A percentile compares a stretch with the other conserved stretches of the same genome.
Evolutionary conservation across 2,888 invertebrate genomes (phyloP).

Genomic region (Polylopha cassiicola): DNA sequence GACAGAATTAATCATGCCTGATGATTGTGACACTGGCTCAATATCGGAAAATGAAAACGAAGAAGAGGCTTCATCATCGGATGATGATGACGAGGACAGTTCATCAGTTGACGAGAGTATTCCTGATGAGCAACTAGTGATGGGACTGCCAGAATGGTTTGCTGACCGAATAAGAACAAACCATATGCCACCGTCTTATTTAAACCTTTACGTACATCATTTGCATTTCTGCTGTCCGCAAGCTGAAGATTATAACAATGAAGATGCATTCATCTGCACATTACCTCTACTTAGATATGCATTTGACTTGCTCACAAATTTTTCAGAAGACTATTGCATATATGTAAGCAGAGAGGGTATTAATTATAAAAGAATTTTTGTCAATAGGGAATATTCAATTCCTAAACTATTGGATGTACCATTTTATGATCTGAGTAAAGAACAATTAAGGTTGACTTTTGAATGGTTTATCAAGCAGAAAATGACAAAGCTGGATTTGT

Average conservation of each 20-base stretch:
- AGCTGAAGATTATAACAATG: slow-evolving; percentile 81
- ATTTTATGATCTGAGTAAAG: slow-evolving; percentile 42
- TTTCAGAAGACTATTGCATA: slow-evolving; percentile 45
- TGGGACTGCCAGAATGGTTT: slow-evolving; percentile 79
- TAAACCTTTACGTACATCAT: slow-evolving; percentile 81
- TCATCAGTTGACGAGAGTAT: slow-evolving; percentile 28
- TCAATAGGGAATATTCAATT: slow-evolving; percentile 43
- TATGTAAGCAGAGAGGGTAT: slow-evolving; percentile 57
- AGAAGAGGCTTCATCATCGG: slow-evolving; percentile 24
- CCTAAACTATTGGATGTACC: slow-evolving; percentile 38
- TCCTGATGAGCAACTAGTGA: slow-evolving; percentile 38
- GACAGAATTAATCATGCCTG: slow-evolving; percentile 26
- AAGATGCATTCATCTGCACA: slow-evolving; percentile 78
- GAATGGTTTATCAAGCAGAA: slow-evolving; percentile 64
- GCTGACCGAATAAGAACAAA: slow-evolving; percentile 78
- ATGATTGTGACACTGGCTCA: slow-evolving; percentile 31
- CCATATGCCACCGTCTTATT: slow-evolving; percentile 79
- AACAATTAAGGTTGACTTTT: slow-evolving; percentile 56
- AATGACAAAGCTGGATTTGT: slow-evolving; percentile 50
- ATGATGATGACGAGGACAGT: slow-evolving; percentile 27
- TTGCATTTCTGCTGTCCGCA: slow-evolving; percentile 82
- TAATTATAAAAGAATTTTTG: slow-evolving; percentile 44
- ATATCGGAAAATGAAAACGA: slow-evolving; percentile 30
- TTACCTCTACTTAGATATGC: slow-evolving; percentile 80
- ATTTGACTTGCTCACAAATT: slow-evolving; percentile 68